Evolutionary conservation across 2,888 invertebrate species (phyloP).

Genomic region (Sericinus montela): DNA sequence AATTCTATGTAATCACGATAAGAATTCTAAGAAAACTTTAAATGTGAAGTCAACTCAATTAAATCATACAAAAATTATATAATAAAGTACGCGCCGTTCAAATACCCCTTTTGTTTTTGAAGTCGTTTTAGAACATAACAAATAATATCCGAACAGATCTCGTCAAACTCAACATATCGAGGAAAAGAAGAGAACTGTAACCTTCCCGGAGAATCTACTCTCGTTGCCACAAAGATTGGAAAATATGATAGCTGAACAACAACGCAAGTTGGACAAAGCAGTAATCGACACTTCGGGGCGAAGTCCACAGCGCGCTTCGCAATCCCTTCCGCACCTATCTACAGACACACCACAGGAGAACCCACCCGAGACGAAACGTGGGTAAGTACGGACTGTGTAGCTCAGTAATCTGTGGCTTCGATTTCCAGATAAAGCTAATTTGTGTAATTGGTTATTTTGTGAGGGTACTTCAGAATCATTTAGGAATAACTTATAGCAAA

Average conservation of each 20-base stretch:
- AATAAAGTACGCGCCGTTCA: too few relatives aligned
- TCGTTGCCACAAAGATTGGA: conserved; percentile 50
- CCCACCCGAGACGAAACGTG: conserved; percentile 29
- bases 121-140: neutral
- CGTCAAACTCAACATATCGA: neutral
- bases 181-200: neutral
- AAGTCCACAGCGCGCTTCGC: conserved; percentile 43
- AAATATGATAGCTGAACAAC: conserved; percentile 34
- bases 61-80: too few relatives aligned
- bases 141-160: neutral
- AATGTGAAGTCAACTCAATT: too few relatives aligned
- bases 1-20: too few relatives aligned
- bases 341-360: conserved; percentile 30
- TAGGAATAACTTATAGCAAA: too few relatives aligned
- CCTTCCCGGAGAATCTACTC: conserved; percentile 25
- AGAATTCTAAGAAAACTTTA: too few relatives aligned
- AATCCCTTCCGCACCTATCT: conserved; percentile 53
- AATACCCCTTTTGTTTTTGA: too few relatives aligned
- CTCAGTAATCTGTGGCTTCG: too few relatives aligned
- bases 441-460: too few relatives aligned
- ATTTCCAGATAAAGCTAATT: too few relatives aligned
- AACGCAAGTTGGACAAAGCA: conserved; percentile 44
- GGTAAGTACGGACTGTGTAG: conserved; percentile 25
- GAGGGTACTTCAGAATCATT: too few relatives aligned
- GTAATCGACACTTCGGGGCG: conserved; percentile 49